These are phyloP conservation scores for Urocynchramus pylzowi DNA, from an alignment of 2,113 vertebrate species.

Conservation along the genomic window DNA sequence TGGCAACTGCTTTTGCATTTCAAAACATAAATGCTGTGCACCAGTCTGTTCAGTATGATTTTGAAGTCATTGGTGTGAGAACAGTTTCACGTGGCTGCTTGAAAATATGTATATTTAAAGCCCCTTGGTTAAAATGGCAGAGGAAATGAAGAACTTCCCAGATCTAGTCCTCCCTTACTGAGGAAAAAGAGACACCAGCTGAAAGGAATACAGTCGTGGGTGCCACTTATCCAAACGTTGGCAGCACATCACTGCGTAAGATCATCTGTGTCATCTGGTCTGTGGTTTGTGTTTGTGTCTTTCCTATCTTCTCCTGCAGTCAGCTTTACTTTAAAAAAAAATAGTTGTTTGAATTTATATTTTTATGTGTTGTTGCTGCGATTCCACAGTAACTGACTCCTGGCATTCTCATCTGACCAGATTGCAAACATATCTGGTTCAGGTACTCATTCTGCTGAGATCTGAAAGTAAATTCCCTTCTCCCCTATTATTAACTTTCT, in stretches of 20 bases:
- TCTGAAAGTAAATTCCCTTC: background rate
- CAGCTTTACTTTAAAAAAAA: background rate
- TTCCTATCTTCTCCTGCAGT: background rate
- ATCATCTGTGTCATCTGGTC: background rate
- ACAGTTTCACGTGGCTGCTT: background rate
- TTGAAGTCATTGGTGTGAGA: background rate
- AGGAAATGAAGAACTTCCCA: background rate
- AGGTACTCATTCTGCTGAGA: slow-evolving; percentile 4
- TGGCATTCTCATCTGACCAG: background rate
- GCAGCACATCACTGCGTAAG: background rate
- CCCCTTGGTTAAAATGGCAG: background rate
- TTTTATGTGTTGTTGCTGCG: background rate
- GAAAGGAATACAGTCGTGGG: background rate
- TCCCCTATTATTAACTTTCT: background rate
- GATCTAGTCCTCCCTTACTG: background rate
- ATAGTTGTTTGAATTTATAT: background rate
- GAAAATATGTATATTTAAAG: background rate
- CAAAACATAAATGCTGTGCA: background rate
- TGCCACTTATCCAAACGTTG: background rate
- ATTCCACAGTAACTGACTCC: background rate
- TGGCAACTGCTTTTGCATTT: background rate
- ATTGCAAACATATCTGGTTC: background rate
- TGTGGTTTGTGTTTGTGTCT: background rate
- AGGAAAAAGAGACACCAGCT: background rate
- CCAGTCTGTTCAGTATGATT: background rate